A percentile compares a stretch with the other conserved stretches of the same genome.
These are phyloP conservation scores for Nymphalis urticae DNA, from an alignment of 2,888 invertebrate genomes.

Conservation along the genomic window DNA sequence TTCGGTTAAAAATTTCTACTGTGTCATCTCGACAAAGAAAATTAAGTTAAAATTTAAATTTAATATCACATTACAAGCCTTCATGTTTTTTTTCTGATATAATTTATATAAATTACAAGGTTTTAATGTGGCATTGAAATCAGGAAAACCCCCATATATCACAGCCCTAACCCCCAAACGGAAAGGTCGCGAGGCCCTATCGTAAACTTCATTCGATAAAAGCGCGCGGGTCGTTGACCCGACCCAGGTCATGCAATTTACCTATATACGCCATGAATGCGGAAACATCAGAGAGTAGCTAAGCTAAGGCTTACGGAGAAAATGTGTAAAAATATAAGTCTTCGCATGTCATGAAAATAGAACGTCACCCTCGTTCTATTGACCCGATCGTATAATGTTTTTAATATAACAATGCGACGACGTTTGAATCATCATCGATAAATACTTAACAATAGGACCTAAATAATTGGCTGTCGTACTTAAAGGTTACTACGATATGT, in stretches of 20 bases:
- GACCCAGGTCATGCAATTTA: constrained; percentile 19
- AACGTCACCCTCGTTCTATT: too few relatives aligned
- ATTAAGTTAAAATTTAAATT: neutral
- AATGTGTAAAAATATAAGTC: neutral
- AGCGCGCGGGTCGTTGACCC: constrained; percentile 16
- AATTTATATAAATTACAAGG: neutral
- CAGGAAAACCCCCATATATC: constrained; percentile 8
- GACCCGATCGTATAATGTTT: too few relatives aligned
- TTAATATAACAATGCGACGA: too few relatives aligned
- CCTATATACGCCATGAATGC: constrained; percentile 8
- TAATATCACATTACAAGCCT: neutral
- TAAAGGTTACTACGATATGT: too few relatives aligned
- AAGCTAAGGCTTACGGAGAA: neutral
- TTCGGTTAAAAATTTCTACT: too few relatives aligned
- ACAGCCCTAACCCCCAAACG: neutral
- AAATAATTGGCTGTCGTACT: too few relatives aligned
- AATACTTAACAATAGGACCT: too few relatives aligned
- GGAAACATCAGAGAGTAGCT: neutral
- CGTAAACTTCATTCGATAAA: constrained; percentile 20
- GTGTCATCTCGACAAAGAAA: too few relatives aligned
- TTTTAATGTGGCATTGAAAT: constrained; percentile 3
- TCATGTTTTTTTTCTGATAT: neutral
- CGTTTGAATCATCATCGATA: too few relatives aligned
- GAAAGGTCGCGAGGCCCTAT: constrained; percentile 13
- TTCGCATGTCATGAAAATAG: neutral